These are phyloP conservation scores for Globodera rostochiensis DNA, from an alignment of 1,140 invertebrate genomes.

Conservation along the genomic window DNA sequence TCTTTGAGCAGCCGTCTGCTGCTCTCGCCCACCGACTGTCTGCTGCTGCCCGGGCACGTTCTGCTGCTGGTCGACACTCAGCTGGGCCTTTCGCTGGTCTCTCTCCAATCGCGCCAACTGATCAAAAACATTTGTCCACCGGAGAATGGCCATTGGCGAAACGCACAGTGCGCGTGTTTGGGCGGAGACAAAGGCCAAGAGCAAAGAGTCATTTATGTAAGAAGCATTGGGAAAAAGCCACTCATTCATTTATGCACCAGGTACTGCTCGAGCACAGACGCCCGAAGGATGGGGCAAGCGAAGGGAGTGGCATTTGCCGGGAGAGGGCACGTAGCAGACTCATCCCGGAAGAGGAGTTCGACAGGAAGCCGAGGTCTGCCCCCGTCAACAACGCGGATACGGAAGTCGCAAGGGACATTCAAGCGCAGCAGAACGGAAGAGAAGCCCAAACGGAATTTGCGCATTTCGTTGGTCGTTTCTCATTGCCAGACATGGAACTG, in stretches of 20 bases:
- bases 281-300: background rate
- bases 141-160: constrained; percentile 37
- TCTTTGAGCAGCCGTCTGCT: constrained; percentile 22
- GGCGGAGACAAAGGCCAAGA: background rate
- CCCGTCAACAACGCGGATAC: background rate
- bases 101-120: constrained; percentile 37
- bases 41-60: constrained; percentile 30
- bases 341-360: constrained; percentile 16
- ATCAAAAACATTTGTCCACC: constrained; percentile 32
- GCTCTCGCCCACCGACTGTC: constrained; percentile 24
- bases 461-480: constrained; percentile 22
- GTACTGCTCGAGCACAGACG: constrained; percentile 15
- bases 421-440: background rate
- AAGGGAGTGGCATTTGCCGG: background rate
- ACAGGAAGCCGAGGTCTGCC: constrained; percentile 6
- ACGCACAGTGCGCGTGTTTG: constrained; percentile 36
- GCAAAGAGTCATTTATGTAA: constrained; percentile 8
- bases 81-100: constrained; percentile 33
- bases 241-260: background rate
- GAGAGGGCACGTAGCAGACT: background rate
- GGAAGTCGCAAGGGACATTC: background rate
- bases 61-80: constrained; percentile 35
- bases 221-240: background rate
- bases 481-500: constrained; percentile 32
- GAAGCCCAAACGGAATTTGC: background rate